phyloP scores from a whole-genome alignment of 2,797 vertebrate species.

The Sebastes minor region DNA sequence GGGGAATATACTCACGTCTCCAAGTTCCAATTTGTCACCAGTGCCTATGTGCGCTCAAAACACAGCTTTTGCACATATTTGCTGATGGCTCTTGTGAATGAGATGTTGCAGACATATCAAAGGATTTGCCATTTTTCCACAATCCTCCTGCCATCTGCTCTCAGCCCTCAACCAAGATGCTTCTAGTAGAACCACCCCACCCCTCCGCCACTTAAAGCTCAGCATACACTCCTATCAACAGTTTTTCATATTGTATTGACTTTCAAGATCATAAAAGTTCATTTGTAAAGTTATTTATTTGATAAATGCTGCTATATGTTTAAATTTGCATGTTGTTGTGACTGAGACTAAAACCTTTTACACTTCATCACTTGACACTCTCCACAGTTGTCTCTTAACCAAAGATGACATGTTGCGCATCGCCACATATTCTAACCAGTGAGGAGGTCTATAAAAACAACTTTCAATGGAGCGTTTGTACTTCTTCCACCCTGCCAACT shows the following conservation, averaged over 20 bases:
- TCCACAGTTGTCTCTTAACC: background rate
- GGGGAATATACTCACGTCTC: conserved; percentile 11
- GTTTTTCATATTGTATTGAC: background rate
- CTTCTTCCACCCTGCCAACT: background rate
- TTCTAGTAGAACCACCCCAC: conserved; percentile 25
- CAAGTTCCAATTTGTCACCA: conserved; percentile 57
- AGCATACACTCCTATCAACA: conserved; percentile 13
- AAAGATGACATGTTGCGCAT: background rate
- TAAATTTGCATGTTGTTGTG: background rate
- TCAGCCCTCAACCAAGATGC: conserved; percentile 50
- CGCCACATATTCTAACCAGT: background rate
- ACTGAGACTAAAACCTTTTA: background rate
- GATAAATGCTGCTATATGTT: background rate
- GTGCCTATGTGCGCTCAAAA: conserved; percentile 28
- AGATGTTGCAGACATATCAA: conserved; percentile 56
- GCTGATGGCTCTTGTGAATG: conserved; percentile 47
- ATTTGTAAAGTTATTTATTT: conserved; percentile 10
- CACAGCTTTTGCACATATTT: conserved; percentile 55
- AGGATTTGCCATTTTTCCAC: conserved; percentile 48
- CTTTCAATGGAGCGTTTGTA: background rate
- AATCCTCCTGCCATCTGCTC: conserved; percentile 67
- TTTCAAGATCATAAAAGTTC: conserved; percentile 7
- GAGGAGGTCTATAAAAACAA: background rate
- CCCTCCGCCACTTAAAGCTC: conserved; percentile 17
- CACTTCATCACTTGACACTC: background rate